A percentile compares a stretch with the other conserved stretches of the same genome.
phyloP scores from a whole-genome alignment of 1,140 invertebrate genomes.

The Archegozetes longisetosus region DNA sequence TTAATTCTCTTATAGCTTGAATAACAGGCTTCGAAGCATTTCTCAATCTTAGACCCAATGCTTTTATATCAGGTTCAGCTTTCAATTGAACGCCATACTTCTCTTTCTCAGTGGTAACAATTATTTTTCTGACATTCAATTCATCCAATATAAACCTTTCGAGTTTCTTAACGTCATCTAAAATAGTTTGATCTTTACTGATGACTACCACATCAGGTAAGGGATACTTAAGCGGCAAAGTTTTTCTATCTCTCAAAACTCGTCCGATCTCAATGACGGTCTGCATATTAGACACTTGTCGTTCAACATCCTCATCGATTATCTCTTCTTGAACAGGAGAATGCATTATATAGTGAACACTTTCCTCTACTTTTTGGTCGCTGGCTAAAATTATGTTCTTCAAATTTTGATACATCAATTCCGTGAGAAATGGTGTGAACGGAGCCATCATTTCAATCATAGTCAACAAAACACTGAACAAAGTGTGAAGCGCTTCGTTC shows the following conservation, averaged over 20 bases:
- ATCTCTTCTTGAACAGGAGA: constrained; percentile 46
- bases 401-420: constrained; percentile 85
- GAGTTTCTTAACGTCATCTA: constrained; percentile 64
- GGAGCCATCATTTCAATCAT: constrained; percentile 89
- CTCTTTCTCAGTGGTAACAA: constrained; percentile 73
- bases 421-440: constrained; percentile 92
- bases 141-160: constrained; percentile 81
- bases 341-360: constrained; percentile 77
- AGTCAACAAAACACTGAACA: constrained; percentile 71
- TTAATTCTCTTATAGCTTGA: constrained; percentile 49
- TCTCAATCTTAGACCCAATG: constrained; percentile 69
- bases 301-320: constrained; percentile 74
- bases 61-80: constrained; percentile 83
- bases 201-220: constrained; percentile 89
- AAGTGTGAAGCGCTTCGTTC: constrained; percentile 60
- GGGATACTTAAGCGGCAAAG: constrained; percentile 89
- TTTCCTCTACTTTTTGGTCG: constrained; percentile 32
- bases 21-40: constrained; percentile 74
- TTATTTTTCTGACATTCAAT: constrained; percentile 79
- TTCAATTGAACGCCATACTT: constrained; percentile 81
- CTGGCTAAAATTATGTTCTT: constrained; percentile 31
- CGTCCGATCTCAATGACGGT: constrained; percentile 84
- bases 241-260: constrained; percentile 77
- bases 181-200: constrained; percentile 56
- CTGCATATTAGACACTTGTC: constrained; percentile 81